Base-by-base conservation (phyloP, 2,113 vertebrate genomes). In the Gorsachius goisagi region DNA sequence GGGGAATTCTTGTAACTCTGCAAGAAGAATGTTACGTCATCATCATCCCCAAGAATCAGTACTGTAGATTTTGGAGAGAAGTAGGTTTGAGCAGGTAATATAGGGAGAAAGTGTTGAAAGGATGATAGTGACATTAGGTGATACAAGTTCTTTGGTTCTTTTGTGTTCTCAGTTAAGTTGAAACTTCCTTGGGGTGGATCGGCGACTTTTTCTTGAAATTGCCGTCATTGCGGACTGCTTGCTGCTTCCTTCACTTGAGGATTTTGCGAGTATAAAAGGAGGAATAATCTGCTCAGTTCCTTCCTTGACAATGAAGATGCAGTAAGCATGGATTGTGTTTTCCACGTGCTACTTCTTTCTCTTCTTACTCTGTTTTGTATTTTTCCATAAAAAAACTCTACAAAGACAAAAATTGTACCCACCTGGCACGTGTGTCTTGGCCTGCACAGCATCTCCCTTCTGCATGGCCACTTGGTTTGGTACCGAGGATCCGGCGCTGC, bases 221-320 rank as follows among this genome's bases (percentile, higher is more conserved):
- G 33, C 60, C 6, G 0, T 69, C 2, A 0, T 2, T 23, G 74
- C 1, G 0, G 11, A 10, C 58, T 33, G 41, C 41, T 77, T 39
- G 35, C 18, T 63, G 80, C 76, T 73, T 50, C 53, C 37, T 89
- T 67, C 5, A 3, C n/a, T 77, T 49, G 47, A 39, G 74, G 24
- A 66, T 72, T 67, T 66, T 30, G 26, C 5, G 24, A 64, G 24
- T 76, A 11, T 39, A 20, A 58, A 63, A 76, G 68, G 30, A 69
- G 45, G 39, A 77, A 39, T 55, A 44, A 44, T 35, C 26, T 33
- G 47, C 39, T 75, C 35, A 23, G 33, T 76, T 90, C 66, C 39
- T 94, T 77, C 58, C 30, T 62, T 55, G 59, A 22, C 53, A 45
- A 3, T 41, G 75, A 81, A 77, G 88, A 37, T 82, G 59, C 71